Conservation (phyloP, 2,797 vertebrate genomes). For the Gallinago nigripennis region DNA sequence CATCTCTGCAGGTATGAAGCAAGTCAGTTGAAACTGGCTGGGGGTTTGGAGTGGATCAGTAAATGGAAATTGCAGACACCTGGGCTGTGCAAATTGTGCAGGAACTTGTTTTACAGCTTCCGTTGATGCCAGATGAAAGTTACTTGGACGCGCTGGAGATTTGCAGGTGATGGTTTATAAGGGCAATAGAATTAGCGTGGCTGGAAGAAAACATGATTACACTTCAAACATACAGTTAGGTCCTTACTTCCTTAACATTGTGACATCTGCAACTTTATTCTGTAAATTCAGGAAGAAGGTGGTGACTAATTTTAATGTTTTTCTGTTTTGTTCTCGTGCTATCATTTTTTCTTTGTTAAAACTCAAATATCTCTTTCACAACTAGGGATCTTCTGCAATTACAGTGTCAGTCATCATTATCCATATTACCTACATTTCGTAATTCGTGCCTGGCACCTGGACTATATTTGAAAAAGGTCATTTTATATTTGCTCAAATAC, state of each 20-base stretch:
- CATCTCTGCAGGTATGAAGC: constrained; percentile 23
- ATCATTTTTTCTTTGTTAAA: not conserved
- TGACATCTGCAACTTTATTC: not conserved
- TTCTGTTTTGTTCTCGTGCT: not conserved
- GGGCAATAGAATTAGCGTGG: not conserved
- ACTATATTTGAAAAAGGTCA: not conserved
- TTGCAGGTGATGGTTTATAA: constrained; percentile 25
- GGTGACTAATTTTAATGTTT: not conserved
- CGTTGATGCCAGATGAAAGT: constrained; percentile 56
- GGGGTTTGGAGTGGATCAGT: not conserved
- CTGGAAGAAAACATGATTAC: not conserved
- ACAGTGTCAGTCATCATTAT: constrained; percentile 46
- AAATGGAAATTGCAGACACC: constrained; percentile 60
- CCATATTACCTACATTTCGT: constrained; percentile 31
- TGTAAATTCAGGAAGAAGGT: not conserved
- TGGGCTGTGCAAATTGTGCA: constrained; percentile 45
- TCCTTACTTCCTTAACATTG: not conserved
- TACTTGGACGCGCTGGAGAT: not conserved
- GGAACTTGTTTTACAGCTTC: constrained; percentile 40
- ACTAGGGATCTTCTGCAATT: constrained; percentile 39
- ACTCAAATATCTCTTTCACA: constrained; percentile 37
- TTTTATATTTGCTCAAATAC: not conserved
- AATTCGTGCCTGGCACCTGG: constrained; percentile 45
- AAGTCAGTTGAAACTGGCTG: not conserved
- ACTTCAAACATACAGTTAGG: not conserved